These are phyloP conservation scores for sheep (Ovis aries) DNA, from an alignment of 2,113 vertebrate species.

Conservation along the genomic window ARS-UI_Ramb_v3.0 NC_056056.1:156751001-156751500, in stretches of 20 bases:
- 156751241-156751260: not conserved
- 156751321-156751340: not conserved
- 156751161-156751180: not conserved
- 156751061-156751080: not conserved
- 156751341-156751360: not conserved
- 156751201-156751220: not conserved
- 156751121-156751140: not conserved
- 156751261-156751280: not conserved
- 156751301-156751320: not conserved
- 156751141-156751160: not conserved
- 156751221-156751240: too few species aligned
- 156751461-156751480: not conserved
- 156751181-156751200: rapidly evolving
- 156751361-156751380: not conserved
- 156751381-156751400: not conserved
- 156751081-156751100: not conserved
- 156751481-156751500: not conserved
- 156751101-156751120: not conserved
- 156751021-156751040: not conserved
- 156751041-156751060: not conserved
- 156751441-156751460: not conserved
- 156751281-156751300: not conserved
- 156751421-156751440: not conserved
- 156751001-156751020: not conserved
- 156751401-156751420: not conserved